phyloP scores from a whole-genome alignment of 2,113 vertebrate species.

The Circaetus gallicus region DNA sequence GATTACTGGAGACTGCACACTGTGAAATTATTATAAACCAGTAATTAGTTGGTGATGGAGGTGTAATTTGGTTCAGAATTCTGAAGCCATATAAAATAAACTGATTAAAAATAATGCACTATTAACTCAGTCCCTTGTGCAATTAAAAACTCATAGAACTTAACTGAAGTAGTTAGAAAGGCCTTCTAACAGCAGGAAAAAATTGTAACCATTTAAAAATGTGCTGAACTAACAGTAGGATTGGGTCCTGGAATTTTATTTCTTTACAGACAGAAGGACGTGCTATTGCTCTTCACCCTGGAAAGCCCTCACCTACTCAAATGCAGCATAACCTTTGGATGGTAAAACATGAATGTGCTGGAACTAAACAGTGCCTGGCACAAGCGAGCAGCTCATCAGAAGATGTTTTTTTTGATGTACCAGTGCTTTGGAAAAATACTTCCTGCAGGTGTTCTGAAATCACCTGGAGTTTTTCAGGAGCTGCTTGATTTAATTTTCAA shows the following conservation, averaged over 20 bases:
- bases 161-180: background rate
- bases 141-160: conserved; percentile 14
- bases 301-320: background rate
- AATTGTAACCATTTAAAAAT: background rate
- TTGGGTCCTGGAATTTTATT: background rate
- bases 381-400: background rate
- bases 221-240: background rate
- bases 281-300: background rate
- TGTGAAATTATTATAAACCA: conserved; percentile 48
- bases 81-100: background rate
- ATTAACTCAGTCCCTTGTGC: background rate
- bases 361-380: background rate
- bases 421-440: conserved; percentile 24
- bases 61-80: conserved; percentile 39
- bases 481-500: conserved; percentile 43
- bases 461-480: conserved; percentile 1
- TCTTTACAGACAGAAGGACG: background rate
- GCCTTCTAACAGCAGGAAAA: background rate
- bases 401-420: background rate
- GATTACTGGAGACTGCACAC: conserved; percentile 29
- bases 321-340: background rate
- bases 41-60: conserved; percentile 37
- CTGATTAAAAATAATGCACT: conserved; percentile 23
- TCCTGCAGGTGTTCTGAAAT: conserved; percentile 35
- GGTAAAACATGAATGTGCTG: background rate